Evolutionary conservation across 1,140 invertebrate species (phyloP), one percentile per base, ranked within the genome.

Genomic region (Copidosoma floridanum): DNA sequence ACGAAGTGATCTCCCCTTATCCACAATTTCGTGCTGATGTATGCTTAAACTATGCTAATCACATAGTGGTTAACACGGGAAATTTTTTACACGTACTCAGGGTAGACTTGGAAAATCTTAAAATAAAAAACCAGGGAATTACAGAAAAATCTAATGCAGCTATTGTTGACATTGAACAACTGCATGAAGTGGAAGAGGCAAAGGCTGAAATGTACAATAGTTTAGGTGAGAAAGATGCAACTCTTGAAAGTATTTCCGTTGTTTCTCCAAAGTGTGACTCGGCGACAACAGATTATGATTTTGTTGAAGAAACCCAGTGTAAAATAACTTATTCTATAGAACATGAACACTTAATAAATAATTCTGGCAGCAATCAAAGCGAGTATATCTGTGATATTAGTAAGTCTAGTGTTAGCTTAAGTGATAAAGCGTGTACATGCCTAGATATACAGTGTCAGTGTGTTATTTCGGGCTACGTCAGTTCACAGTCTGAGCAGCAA

Each of bases 11-110:
- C 26, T 85, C 85, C 35, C 88, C 87, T 7, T 88, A 84, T 74
- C 88, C 88, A 3, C 76, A 79, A 62, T 88, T 89, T 69, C 79
- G 83, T 57, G 83, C 86, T 4, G 71, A 78, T 18, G 81, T 86
- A 12, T 84, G 84, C 66, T 73, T 89, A 44, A 87, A 86, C 68
- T 82, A 83, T 53, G 82, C 85, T 68, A 84, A 86, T 57, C 81
- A 84, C 46, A 85, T 88, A 32, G 82, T 89, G 11, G 78, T 90
- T 18, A 90, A 90, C 67, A 88, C 88, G 5, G 88, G 88, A 14
- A 88, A 89, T 69, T 88, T 88, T 63, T 76, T 90, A 21, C 85
- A 89, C 57, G 83, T 87, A 18, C 71, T 90, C 20, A 79, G 75
- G 61, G 78, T 85, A 18, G 77, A 83, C 54, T 69, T 85, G 46